Percentiles rank a stretch among this genome's conserved stretches.
These are phyloP conservation scores for Drosophila trapezifrons DNA, from an alignment of 1,140 invertebrate genomes.

Conservation along the genomic window DNA sequence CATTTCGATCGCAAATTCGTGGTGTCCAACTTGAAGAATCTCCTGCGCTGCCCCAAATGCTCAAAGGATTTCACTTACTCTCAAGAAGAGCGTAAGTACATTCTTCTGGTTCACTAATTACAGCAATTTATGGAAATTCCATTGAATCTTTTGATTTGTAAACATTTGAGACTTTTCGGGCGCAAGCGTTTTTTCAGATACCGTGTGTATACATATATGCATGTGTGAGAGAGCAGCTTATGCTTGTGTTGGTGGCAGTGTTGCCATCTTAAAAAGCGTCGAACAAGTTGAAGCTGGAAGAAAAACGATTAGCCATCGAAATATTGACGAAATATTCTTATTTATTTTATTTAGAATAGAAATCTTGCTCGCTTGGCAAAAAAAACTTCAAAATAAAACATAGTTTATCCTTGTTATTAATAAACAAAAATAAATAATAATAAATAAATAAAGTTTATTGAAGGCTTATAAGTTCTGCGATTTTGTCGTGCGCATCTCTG, in stretches of 20 bases:
- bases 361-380: no score
- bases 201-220: not conserved
- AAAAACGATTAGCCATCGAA: no score
- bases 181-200: not conserved
- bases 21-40: conserved; percentile 46
- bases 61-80: conserved; percentile 15
- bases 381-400: no score
- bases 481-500: not conserved
- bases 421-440: no score
- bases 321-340: no score
- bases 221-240: not conserved
- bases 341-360: no score
- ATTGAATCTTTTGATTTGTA: not conserved
- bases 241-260: conserved; percentile 1
- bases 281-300: not conserved
- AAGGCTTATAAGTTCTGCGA: no score
- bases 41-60: conserved; percentile 65
- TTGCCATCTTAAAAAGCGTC: conserved; percentile 8
- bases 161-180: conserved; percentile 1
- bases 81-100: conserved; percentile 14
- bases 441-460: no score
- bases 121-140: not conserved
- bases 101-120: not conserved
- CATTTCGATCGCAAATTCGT: conserved; percentile 73
- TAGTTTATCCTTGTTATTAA: no score